A percentile compares a stretch with the other conserved stretches of the same genome.
These are phyloP conservation scores for Oxytorus armatus DNA, from an alignment of 2,888 invertebrate species.

Conservation along the genomic window DNA sequence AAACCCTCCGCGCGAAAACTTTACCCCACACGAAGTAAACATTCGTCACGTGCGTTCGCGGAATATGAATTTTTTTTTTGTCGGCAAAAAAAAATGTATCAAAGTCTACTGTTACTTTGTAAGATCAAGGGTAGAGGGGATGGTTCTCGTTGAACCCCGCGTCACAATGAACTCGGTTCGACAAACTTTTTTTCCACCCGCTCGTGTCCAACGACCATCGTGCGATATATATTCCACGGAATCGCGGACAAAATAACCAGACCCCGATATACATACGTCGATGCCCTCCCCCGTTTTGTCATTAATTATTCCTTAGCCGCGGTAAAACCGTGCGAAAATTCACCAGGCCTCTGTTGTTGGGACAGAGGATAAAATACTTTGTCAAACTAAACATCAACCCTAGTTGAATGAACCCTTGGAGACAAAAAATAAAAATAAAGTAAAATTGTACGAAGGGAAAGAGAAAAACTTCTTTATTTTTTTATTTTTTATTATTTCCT, in stretches of 20 bases:
- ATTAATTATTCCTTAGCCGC: constrained; percentile 53
- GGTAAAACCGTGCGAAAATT: no score
- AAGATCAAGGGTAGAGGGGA: no score
- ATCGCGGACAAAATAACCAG: constrained; percentile 55
- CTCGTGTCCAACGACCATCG: no score
- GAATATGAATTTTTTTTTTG: constrained; percentile 21
- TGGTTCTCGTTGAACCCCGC: no score
- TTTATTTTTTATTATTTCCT: constrained; percentile 16
- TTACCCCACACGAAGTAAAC: neutral
- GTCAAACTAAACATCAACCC: constrained; percentile 4
- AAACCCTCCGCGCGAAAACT: neutral
- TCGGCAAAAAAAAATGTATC: neutral
- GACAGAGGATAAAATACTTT: constrained; percentile 15
- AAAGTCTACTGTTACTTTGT: neutral
- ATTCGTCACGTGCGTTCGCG: neutral
- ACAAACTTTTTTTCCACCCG: constrained; percentile 33
- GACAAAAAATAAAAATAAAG: constrained; percentile 22
- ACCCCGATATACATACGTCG: constrained; percentile 34
- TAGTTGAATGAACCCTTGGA: constrained; percentile 9
- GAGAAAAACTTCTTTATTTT: no score
- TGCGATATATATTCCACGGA: no score
- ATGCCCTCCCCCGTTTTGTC: no score
- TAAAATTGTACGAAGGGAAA: constrained; percentile 27
- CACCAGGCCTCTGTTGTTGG: no score
- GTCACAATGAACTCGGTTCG: constrained; percentile 35